phyloP scores from a whole-genome alignment of 2,797 vertebrate genomes.

The Pelodytes ibericus region DNA sequence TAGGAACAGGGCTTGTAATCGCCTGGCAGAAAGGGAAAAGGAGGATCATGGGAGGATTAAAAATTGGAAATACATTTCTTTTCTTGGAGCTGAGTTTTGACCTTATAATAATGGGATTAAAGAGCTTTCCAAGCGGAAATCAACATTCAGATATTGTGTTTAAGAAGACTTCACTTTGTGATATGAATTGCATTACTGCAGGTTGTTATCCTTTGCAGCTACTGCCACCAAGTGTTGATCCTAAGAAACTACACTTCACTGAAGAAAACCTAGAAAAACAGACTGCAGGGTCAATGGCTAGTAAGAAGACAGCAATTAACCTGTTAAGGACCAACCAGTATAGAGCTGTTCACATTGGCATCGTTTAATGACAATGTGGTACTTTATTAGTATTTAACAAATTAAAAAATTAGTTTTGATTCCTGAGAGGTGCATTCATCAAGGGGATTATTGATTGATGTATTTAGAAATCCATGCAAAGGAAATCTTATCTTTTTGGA shows the following conservation, averaged over 20 bases:
- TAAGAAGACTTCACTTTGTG: conserved; percentile 39
- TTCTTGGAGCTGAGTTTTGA: conserved; percentile 53
- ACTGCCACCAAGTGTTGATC: conserved; percentile 31
- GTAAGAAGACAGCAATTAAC: too few relatives aligned
- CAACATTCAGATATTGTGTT: conserved; percentile 52
- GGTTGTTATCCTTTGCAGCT: conserved; percentile 9
- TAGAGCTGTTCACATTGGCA: too few relatives aligned
- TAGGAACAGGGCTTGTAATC: conserved; percentile 48
- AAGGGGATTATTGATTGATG: too few relatives aligned
- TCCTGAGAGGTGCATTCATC: too few relatives aligned
- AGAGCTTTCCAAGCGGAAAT: conserved; percentile 57
- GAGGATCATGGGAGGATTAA: conserved; percentile 54
- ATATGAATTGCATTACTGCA: conserved; percentile 25
- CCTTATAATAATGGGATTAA: conserved; percentile 57
- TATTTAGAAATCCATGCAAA: too few relatives aligned
- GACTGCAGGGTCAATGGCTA: too few relatives aligned
- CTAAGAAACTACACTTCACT: neutral
- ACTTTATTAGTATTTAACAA: too few relatives aligned
- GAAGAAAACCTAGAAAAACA: neutral
- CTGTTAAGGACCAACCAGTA: too few relatives aligned
- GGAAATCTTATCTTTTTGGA: too few relatives aligned
- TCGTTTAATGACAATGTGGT: too few relatives aligned
- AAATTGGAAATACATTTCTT: conserved; percentile 55
- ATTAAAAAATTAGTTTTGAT: too few relatives aligned
- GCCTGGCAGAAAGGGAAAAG: conserved; percentile 45